Conservation (phyloP, 2,888 invertebrate genomes). For the Antitype chi region DNA sequence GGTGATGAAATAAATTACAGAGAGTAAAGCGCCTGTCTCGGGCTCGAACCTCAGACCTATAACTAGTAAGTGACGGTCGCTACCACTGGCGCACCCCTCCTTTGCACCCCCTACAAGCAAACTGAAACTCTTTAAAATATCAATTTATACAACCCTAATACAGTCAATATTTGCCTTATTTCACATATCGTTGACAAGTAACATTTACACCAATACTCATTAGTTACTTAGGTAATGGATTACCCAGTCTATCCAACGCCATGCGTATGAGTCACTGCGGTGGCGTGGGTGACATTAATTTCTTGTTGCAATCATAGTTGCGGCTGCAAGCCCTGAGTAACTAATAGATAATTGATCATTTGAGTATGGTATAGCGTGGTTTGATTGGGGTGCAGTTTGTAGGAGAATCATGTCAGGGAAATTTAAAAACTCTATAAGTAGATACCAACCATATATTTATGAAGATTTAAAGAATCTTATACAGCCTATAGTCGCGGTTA, state of each 20-base stretch:
- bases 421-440: neutral
- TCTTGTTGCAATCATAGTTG: slow-evolving; percentile 68
- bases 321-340: slow-evolving; percentile 56
- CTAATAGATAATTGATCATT: slow-evolving; percentile 69
- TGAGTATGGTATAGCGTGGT: slow-evolving; percentile 46
- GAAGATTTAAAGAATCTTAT: neutral
- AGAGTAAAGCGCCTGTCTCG: too few species aligned
- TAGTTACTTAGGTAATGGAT: slow-evolving; percentile 61
- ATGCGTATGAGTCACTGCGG: slow-evolving; percentile 62
- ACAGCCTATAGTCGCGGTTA: too few species aligned
- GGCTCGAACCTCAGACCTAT: too few species aligned
- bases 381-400: slow-evolving; percentile 25
- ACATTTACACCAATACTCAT: slow-evolving; percentile 60
- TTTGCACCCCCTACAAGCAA: too few species aligned
- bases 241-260: slow-evolving; percentile 38
- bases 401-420: slow-evolving; percentile 2
- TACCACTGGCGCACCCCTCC: too few species aligned
- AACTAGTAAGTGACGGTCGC: too few species aligned
- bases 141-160: slow-evolving; percentile 5
- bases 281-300: slow-evolving; percentile 75
- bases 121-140: neutral
- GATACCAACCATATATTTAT: neutral
- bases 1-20: too few species aligned
- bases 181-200: slow-evolving; percentile 63
- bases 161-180: slow-evolving; percentile 38